Base-by-base conservation (phyloP, 1,140 invertebrate genomes). In the Bursaphelenchus mucronatus region DNA sequence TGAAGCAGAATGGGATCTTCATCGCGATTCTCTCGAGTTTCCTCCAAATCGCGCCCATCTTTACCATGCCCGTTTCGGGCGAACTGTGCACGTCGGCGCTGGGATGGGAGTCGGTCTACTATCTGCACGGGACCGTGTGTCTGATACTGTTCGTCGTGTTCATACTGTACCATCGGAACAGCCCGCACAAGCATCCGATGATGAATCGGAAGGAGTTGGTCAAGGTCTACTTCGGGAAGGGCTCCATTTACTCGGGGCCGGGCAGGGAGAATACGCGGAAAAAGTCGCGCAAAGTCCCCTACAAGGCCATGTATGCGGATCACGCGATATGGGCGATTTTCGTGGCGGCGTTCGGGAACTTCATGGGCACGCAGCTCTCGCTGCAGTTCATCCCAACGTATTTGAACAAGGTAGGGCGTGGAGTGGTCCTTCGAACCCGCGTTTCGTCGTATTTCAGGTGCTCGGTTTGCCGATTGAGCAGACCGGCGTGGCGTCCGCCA, bases 101-200 rank as follows among this genome's bases (percentile, higher is more conserved):
- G 44, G 73, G 73, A 7, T 75, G 73, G 73, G 41, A 49, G 41
- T 58, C 77, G 9, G 74, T 75, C 15, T 78, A 73, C 50, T 74
- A 74, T 55, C 10, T 75, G 8, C 73, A 75, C 56, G 73, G 76
- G 15, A 47, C 41, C 39, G 71, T 75, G 15, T 78, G 66, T 15
- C 41, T 79, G 40, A 46, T 75, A 40, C 56, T 75, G 9, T 75
- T 75, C 76, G 58, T 71, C 0, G n/a, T 76, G 8, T 75, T 75
- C 57, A 65, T 79, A 21, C 58, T 75, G 17, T 75, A 75, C 53
- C 76, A 75, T 64, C 66, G 76, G 21, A 76, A 79, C 57, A 52
- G 51, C 0, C 73, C 73, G 13, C 45, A 19, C 13, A 73, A 73
- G 52, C 71, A 73, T 56, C 71, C 71, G 45, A 19, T 73, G 58